A percentile compares a stretch with the other conserved stretches of the same genome.
phyloP scores from a whole-genome alignment of 2,113 vertebrate genomes.

The Channa argus region DNA sequence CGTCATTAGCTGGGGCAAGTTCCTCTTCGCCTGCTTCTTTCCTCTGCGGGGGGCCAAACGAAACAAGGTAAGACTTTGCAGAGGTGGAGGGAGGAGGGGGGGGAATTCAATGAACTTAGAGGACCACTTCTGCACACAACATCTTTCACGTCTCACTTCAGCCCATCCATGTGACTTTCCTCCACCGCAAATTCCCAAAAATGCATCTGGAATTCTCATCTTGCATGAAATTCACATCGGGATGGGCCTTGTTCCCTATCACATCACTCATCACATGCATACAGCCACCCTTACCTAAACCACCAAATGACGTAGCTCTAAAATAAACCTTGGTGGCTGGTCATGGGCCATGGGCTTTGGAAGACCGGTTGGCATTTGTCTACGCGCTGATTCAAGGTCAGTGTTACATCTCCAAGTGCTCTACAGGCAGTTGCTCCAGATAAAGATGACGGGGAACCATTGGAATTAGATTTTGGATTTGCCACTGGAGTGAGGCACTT shows the following conservation, averaged over 20 bases:
- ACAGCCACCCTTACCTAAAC: slow-evolving; percentile 34
- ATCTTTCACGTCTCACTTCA: slow-evolving; percentile 22
- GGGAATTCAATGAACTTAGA: slow-evolving; percentile 25
- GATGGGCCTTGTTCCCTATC: slow-evolving; percentile 31
- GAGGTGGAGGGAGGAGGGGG: neutral
- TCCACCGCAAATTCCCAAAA: neutral
- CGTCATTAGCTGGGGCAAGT: slow-evolving; percentile 91
- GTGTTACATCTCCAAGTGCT: slow-evolving; percentile 65
- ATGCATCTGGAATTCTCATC: slow-evolving; percentile 14
- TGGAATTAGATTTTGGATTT: slow-evolving; percentile 16
- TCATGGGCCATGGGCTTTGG: slow-evolving; percentile 47
- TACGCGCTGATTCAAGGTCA: slow-evolving; percentile 76
- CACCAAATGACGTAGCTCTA: slow-evolving; percentile 60
- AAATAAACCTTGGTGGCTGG: slow-evolving; percentile 40
- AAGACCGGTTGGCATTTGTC: slow-evolving; percentile 42
- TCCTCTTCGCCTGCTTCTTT: slow-evolving; percentile 88
- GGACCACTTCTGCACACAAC: slow-evolving; percentile 37
- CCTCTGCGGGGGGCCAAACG: slow-evolving; percentile 82
- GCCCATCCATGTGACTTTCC: slow-evolving; percentile 15
- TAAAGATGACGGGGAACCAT: slow-evolving; percentile 29
- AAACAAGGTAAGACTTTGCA: slow-evolving; percentile 81
- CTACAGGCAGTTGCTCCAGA: slow-evolving; percentile 45
- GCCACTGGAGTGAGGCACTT: slow-evolving; percentile 12
- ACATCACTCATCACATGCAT: slow-evolving; percentile 16
- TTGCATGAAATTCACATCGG: slow-evolving; percentile 39